A percentile compares a stretch with the other conserved stretches of the same genome.
Conservation (phyloP, 2,888 invertebrate species). For the Drosophila cognata region DNA sequence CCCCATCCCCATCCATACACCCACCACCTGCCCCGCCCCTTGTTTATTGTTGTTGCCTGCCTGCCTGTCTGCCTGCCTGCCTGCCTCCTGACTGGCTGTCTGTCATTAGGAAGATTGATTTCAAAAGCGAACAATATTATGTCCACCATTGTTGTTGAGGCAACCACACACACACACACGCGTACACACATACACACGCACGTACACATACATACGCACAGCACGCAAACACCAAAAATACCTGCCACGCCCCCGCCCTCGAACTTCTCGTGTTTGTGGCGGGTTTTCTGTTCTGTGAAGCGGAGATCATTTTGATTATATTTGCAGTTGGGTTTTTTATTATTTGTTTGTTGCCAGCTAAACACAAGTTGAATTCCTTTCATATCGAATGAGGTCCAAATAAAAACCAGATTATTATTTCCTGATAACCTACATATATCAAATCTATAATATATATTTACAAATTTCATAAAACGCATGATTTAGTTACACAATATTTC, state of each 20-base stretch:
- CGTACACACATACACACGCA: constrained; percentile 23
- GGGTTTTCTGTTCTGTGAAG: constrained; percentile 39
- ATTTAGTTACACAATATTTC: background rate
- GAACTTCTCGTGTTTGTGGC: constrained; percentile 1
- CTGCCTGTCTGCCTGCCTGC: constrained; percentile 36
- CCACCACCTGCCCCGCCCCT: background rate
- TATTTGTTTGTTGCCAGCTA: constrained; percentile 17
- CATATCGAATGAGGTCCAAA: constrained; percentile 14
- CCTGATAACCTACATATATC: background rate
- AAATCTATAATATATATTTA: background rate
- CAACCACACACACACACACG: constrained; percentile 20
- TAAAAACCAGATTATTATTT: constrained; percentile 11
- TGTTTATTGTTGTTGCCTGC: constrained; percentile 22
- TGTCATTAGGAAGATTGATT: constrained; percentile 80
- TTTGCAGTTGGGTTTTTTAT: constrained; percentile 33
- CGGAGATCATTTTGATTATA: constrained; percentile 60
- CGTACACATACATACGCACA: constrained; percentile 30
- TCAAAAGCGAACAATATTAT: constrained; percentile 65
- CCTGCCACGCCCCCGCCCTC: constrained; percentile 1
- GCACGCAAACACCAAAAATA: constrained; percentile 31
- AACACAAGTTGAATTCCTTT: constrained; percentile 41
- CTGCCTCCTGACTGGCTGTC: constrained; percentile 63
- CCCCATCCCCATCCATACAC: background rate
- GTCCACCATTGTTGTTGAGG: constrained; percentile 60
- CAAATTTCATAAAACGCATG: background rate